Conservation (phyloP, 2,113 vertebrate genomes). For the Myanophis thanlyinensis region DNA sequence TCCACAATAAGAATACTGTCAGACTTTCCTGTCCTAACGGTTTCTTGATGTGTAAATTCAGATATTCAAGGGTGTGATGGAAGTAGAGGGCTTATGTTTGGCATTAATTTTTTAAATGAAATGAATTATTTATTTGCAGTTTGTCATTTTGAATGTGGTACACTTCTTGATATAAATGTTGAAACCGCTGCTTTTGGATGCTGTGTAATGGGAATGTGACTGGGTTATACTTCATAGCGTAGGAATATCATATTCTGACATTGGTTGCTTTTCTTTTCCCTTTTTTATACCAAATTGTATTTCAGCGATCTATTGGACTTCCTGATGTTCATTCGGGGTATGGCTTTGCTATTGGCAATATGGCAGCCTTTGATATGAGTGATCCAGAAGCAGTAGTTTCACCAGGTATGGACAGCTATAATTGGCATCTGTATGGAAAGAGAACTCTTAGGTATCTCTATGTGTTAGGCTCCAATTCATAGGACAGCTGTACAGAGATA, state of each 20-base stretch:
- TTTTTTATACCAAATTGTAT: constrained; percentile 18
- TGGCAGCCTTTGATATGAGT: constrained; percentile 97
- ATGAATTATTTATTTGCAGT: background rate
- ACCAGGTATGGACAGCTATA: constrained; percentile 76
- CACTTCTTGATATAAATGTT: background rate
- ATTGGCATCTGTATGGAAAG: background rate
- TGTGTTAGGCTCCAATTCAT: background rate
- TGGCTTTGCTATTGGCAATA: constrained; percentile 97
- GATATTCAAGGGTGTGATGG: background rate
- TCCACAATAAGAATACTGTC: background rate
- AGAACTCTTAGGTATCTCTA: background rate
- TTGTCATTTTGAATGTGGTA: background rate
- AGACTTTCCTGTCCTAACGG: fast-evolving
- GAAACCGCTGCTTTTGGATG: background rate
- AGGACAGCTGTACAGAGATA: background rate
- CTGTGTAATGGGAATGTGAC: background rate
- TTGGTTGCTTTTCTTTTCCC: background rate
- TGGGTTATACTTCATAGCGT: background rate
- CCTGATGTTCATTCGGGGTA: constrained; percentile 98
- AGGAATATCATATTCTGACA: background rate
- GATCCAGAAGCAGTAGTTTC: constrained; percentile 91
- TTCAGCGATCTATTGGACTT: constrained; percentile 91
- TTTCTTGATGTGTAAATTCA: background rate
- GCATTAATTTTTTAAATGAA: background rate
- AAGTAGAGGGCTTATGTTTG: background rate